phyloP scores from a whole-genome alignment of 2,113 vertebrate species.

The Micronycteris hirsuta region DNA sequence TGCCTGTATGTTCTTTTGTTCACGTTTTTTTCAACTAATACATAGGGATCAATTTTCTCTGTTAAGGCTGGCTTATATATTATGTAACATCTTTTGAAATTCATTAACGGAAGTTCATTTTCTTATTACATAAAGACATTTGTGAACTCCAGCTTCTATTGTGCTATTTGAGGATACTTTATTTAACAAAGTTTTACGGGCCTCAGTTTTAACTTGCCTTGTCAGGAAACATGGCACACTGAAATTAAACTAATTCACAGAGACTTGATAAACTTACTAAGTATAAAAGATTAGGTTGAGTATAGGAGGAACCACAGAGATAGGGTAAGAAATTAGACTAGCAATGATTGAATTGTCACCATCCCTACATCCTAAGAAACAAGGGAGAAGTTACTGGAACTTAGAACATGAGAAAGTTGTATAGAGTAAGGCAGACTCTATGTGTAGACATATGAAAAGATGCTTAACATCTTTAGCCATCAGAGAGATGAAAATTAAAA shows the following conservation, averaged over 20 bases:
- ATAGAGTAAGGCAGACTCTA: not conserved
- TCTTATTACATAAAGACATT: not conserved
- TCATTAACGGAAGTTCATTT: constrained; percentile 1
- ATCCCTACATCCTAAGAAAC: not conserved
- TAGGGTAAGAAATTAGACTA: not conserved
- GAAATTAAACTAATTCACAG: constrained; percentile 22
- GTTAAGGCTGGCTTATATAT: not conserved
- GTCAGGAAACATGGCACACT: not conserved
- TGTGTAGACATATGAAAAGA: no score
- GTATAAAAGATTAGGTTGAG: not conserved
- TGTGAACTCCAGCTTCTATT: not conserved
- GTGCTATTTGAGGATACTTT: not conserved
- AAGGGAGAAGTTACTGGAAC: not conserved
- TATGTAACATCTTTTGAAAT: not conserved
- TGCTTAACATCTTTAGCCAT: no score
- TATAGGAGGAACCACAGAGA: not conserved
- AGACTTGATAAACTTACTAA: not conserved
- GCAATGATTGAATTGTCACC: not conserved
- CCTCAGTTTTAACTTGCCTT: not conserved
- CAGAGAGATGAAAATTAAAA: no score
- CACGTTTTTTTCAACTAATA: not conserved
- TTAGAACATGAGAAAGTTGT: not conserved
- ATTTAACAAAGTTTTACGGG: not conserved
- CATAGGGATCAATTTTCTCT: not conserved
- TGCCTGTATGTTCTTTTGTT: not conserved